These are phyloP conservation scores for Cantharis rustica DNA, from an alignment of 2,888 invertebrate genomes.

Conservation along the genomic window DNA sequence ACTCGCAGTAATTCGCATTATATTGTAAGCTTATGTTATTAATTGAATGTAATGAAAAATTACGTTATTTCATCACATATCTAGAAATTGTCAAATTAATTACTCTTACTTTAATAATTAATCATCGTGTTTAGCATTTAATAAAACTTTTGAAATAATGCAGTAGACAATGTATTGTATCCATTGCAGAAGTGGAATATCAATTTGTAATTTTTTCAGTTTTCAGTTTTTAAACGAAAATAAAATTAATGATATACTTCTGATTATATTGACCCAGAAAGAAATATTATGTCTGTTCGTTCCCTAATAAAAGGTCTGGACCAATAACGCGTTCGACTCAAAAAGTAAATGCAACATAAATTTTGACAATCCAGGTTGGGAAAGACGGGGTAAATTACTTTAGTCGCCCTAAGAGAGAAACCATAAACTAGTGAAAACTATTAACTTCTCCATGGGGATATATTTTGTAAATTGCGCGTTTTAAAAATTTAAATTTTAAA, in stretches of 20 bases:
- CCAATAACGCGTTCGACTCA: not conserved
- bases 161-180: not conserved
- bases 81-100: conserved; percentile 34
- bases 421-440: not conserved
- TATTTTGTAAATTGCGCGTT: not conserved
- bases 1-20: conserved; percentile 24
- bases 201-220: not conserved
- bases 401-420: not conserved
- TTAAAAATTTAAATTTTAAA: not conserved
- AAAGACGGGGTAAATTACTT: not conserved
- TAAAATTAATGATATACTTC: not conserved
- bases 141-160: not conserved
- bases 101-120: conserved; percentile 26
- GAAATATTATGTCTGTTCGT: not conserved
- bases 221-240: not conserved
- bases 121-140: conserved; percentile 17
- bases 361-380: not conserved
- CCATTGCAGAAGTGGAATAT: not conserved
- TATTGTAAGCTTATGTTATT: conserved; percentile 25
- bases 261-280: not conserved
- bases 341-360: not conserved
- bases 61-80: conserved; percentile 27
- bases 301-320: not conserved
- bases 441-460: not conserved
- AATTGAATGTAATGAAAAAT: conserved; percentile 37